Evolutionary conservation across 1,140 invertebrate genomes (phyloP).

Genomic region (Meloidogyne hapla): DNA sequence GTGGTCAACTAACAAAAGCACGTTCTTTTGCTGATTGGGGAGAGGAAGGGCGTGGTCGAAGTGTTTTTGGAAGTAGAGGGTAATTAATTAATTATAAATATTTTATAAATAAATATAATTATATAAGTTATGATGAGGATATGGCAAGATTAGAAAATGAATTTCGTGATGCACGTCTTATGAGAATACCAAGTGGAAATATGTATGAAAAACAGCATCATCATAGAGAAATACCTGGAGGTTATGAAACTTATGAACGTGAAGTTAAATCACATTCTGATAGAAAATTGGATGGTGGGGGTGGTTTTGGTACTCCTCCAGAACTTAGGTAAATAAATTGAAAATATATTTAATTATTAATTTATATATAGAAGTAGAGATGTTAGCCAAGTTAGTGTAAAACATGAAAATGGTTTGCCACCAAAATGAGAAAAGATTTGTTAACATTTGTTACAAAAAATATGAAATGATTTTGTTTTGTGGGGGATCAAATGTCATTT

Average conservation of each 20-base stretch:
- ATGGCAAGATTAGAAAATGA: conserved; percentile 46
- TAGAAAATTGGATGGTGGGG: conserved; percentile 8
- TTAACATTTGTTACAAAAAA: background rate
- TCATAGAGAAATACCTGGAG: conserved; percentile 39
- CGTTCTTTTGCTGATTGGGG: conserved; percentile 48
- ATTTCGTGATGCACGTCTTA: conserved; percentile 42
- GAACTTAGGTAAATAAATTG: background rate
- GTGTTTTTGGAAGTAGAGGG: conserved; percentile 21
- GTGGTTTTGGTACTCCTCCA: background rate
- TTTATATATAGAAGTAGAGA: background rate
- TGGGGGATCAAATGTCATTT: too few species aligned
- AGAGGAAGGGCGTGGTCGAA: conserved; percentile 31
- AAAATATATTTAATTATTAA: background rate
- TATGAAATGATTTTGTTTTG: too few species aligned
- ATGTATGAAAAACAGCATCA: conserved; percentile 37
- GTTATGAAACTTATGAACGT: conserved; percentile 40
- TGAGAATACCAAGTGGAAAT: conserved; percentile 38
- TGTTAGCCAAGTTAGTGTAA: background rate
- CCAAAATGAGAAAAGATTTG: too few species aligned
- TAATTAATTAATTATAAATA: background rate
- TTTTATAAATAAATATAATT: background rate
- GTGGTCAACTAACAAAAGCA: conserved; percentile 30
- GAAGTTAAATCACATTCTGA: conserved; percentile 34
- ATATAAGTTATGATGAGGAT: conserved; percentile 40
- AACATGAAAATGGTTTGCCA: background rate